Conservation (phyloP, 2,113 vertebrate genomes). For the Ploceus nigricollis region DNA sequence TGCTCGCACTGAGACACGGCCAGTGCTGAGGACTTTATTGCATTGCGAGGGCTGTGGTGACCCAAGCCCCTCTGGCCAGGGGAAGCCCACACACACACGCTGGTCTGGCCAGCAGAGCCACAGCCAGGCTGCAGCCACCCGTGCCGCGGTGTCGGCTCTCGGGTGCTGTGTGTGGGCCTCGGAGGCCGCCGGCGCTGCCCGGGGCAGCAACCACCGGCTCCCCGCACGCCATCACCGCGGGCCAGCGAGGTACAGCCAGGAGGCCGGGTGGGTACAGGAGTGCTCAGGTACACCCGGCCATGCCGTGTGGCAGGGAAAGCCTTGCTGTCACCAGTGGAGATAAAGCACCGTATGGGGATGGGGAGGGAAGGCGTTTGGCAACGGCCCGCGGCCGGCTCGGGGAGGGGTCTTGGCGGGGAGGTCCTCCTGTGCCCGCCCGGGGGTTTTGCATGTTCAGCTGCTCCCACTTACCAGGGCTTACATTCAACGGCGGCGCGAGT, state of each 20-base stretch:
- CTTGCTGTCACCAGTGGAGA: slow-evolving; percentile 34
- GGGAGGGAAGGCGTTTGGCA: slow-evolving; percentile 46
- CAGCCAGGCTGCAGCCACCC: background rate
- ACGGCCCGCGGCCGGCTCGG: background rate
- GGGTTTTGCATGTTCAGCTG: background rate
- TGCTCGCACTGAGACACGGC: background rate
- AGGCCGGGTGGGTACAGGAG: background rate
- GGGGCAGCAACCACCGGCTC: background rate
- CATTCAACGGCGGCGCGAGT: slow-evolving; percentile 39
- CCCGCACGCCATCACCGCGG: background rate
- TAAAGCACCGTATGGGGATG: slow-evolving; percentile 64
- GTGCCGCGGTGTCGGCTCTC: background rate
- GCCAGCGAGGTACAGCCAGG: background rate
- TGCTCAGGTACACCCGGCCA: background rate
- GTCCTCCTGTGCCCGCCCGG: background rate
- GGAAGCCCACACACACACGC: background rate
- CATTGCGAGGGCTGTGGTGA: background rate
- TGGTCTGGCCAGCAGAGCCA: background rate
- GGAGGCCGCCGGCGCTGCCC: background rate
- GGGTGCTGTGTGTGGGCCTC: background rate
- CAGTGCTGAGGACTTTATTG: slow-evolving; percentile 55
- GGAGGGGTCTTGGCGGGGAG: background rate
- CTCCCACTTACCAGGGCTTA: slow-evolving; percentile 44
- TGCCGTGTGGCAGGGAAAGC: slow-evolving; percentile 9
- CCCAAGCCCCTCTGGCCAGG: background rate